Percentiles rank a stretch among this genome's conserved stretches.
These are phyloP conservation scores for Notodonta ziczac DNA, from an alignment of 2,888 invertebrate genomes.

Conservation along the genomic window DNA sequence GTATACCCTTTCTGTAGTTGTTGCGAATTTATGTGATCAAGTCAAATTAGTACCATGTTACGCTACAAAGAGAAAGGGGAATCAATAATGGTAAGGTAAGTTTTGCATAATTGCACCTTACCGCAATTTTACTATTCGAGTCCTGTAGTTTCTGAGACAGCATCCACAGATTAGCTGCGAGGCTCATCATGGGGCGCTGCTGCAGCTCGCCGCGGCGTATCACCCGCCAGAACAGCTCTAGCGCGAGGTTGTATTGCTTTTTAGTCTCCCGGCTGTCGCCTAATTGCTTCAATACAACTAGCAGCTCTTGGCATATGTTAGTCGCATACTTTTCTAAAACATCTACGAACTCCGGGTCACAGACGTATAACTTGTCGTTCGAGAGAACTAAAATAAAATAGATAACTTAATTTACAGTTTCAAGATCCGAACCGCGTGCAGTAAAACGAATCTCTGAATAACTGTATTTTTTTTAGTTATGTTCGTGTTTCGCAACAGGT, in stretches of 20 bases:
- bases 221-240: conserved; percentile 90
- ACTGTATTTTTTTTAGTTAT: no score
- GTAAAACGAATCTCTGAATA: no score
- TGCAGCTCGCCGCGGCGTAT: conserved; percentile 87
- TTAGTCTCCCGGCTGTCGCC: conserved; percentile 87
- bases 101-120: conserved; percentile 38
- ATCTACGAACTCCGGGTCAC: conserved; percentile 92
- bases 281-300: conserved; percentile 88
- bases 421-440: neutral
- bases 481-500: no score
- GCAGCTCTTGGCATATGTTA: conserved; percentile 90
- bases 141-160: conserved; percentile 87
- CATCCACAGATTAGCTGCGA: conserved; percentile 93
- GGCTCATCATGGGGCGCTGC: conserved; percentile 84
- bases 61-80: no score
- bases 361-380: conserved; percentile 96
- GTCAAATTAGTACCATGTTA: no score
- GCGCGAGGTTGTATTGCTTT: conserved; percentile 88
- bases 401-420: no score
- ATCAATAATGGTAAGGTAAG: no score
- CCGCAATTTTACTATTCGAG: conserved; percentile 62
- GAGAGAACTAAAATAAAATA: conserved; percentile 89
- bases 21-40: no score
- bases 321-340: conserved; percentile 92
- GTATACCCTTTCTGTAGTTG: no score